Evolutionary conservation across 2,797 vertebrate species (phyloP), one percentile per base, ranked within the genome.

Genomic region (Falco concolor): DNA sequence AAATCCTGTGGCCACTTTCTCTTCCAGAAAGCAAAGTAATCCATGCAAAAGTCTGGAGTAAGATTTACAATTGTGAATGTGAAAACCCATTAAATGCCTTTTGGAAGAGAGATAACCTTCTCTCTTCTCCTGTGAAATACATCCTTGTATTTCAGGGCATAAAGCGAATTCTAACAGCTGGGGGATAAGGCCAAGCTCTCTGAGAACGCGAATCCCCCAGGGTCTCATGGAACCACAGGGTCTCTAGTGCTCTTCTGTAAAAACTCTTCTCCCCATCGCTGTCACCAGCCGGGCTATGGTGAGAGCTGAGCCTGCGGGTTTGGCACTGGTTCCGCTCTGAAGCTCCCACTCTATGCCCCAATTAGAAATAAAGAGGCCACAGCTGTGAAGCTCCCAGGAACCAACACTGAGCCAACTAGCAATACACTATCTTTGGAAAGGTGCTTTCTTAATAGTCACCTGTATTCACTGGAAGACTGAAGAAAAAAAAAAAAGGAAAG

Each of bases 11-110:
- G 40, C 40, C 68, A 75, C 82, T 53, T 61, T 73, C 50, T 87
- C 72, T 47, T 93, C 69, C 85, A 84, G 81, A 84, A 69, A 64
- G 32, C 38, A 87, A 87, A 86, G 27, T 9, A 61, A 89, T 76
- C 65, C 34, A 4, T 45, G 38, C 21, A 22, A 69, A 85, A 4
- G 13, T 64, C 75, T 64, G 59, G 54, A 72, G 28, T 21, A 28
- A 87, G 67, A 77, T 32, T 82, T 22, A 87, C 0, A 0, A 22
- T 3, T 36, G 36, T 23, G 59, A 75, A 88, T 34, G 57, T 52
- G 61, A 81, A 78, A 78, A 75, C 17, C 1, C 54, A 81, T 14
- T 34, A 65, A 84, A 75, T 32, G 27, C 17, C 34, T 72, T 60
- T 72, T 72, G 59, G 73, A 87, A 57, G 36, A 79, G 32, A 75